phyloP scores from a whole-genome alignment of 1,140 invertebrate species.

The Chironomus tepperi region DNA sequence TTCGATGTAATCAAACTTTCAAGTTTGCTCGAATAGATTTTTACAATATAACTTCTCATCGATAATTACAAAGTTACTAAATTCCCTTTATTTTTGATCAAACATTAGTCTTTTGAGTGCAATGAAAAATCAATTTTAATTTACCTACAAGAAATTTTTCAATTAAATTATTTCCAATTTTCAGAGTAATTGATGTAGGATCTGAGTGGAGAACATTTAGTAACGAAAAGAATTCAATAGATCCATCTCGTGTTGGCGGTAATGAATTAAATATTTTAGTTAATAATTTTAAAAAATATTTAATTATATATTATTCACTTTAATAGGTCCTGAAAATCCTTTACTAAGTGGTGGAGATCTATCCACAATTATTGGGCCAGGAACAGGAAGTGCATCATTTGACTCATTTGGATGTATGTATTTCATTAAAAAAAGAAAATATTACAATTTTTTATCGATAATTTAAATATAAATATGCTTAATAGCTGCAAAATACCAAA shows the following conservation, averaged over 20 bases:
- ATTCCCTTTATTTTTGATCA: not conserved
- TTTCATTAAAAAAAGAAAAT: too few species aligned
- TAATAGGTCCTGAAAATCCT: constrained; percentile 85
- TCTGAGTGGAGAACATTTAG: constrained; percentile 99
- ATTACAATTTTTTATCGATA: too few species aligned
- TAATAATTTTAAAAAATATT: too few species aligned
- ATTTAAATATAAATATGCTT: too few species aligned
- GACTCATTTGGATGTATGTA: constrained; percentile 62
- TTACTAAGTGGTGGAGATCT: constrained; percentile 92
- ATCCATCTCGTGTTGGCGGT: constrained; percentile 96
- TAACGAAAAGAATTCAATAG: constrained; percentile 93
- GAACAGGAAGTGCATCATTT: constrained; percentile 69
- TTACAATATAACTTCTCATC: too few species aligned
- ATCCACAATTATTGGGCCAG: constrained; percentile 94
- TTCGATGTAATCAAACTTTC: not conserved
- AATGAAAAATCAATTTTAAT: constrained; percentile 18
- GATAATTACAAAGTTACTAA: too few species aligned
- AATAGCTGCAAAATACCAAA: constrained; percentile 81
- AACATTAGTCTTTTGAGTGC: too few species aligned
- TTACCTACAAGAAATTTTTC: not conserved
- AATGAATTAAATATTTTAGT: too few species aligned
- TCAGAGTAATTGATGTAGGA: constrained; percentile 98
- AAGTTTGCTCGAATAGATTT: too few species aligned
- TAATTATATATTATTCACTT: too few species aligned
- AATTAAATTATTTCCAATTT: constrained; percentile 31